phyloP scores from a whole-genome alignment of 2,888 invertebrate genomes.

The Pollenia amentaria region DNA sequence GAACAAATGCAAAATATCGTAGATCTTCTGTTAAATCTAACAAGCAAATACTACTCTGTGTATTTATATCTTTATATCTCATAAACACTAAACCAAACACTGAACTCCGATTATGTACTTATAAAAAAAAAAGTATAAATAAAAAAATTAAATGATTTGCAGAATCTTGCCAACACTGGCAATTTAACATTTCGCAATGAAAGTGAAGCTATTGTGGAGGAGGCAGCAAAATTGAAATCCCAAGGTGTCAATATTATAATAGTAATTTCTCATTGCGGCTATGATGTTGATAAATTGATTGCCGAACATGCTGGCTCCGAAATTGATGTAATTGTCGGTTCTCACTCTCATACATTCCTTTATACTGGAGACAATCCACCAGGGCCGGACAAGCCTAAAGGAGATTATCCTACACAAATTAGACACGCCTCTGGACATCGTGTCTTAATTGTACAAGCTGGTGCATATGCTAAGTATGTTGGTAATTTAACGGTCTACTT shows the following conservation, averaged over 20 bases:
- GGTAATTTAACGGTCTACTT: conserved; percentile 91
- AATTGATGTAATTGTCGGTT: conserved; percentile 93
- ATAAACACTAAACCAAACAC: too few relatives aligned
- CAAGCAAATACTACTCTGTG: too few relatives aligned
- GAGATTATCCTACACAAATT: conserved; percentile 87
- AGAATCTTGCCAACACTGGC: conserved; percentile 89
- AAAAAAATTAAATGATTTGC: conserved; percentile 14
- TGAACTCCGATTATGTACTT: not conserved
- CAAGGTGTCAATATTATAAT: conserved; percentile 91
- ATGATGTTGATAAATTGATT: conserved; percentile 88
- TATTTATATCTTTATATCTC: too few relatives aligned
- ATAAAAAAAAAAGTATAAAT: not conserved
- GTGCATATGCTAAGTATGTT: conserved; percentile 90
- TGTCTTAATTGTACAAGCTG: conserved; percentile 89
- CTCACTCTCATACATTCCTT: conserved; percentile 92
- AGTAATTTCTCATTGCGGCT: conserved; percentile 93
- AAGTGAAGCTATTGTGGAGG: conserved; percentile 87
- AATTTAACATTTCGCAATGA: conserved; percentile 89
- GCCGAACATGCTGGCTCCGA: conserved; percentile 88
- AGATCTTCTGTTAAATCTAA: too few relatives aligned
- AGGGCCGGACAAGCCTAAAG: conserved; percentile 86
- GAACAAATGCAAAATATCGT: too few relatives aligned
- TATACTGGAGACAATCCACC: conserved; percentile 87
- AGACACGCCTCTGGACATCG: conserved; percentile 85
- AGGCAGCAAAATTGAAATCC: conserved; percentile 87